Conservation (phyloP, 2,797 vertebrate species). For the Ptychadena robeensis region DNA sequence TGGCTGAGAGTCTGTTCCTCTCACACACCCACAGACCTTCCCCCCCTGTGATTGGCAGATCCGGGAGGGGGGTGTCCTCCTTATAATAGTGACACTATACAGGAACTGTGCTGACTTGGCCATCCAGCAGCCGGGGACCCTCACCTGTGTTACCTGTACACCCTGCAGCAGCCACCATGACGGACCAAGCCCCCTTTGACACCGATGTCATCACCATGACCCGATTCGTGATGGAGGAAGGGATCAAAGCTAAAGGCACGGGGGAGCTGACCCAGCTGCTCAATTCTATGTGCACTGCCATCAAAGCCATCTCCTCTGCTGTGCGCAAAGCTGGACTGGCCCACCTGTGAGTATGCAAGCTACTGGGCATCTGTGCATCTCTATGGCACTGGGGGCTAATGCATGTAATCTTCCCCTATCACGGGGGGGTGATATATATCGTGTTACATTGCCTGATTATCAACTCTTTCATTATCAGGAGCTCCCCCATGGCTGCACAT, state of each 20-base stretch:
- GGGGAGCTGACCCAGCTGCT: constrained; percentile 93
- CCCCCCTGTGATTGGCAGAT: constrained; percentile 5
- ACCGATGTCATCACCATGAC: constrained; percentile 92
- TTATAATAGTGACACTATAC: constrained; percentile 1
- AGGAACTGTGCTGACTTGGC: neutral
- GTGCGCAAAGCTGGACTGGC: constrained; percentile 82
- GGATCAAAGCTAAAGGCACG: constrained; percentile 83
- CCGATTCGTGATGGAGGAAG: constrained; percentile 90
- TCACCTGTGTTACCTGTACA: neutral
- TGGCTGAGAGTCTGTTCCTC: constrained; percentile 14
- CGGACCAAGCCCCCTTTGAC: constrained; percentile 85
- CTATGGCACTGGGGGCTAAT: no score
- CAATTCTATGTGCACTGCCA: constrained; percentile 87
- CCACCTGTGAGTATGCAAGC: constrained; percentile 75
- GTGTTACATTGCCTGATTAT: no score
- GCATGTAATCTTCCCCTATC: no score
- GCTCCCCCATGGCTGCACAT: no score
- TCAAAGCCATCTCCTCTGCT: constrained; percentile 82
- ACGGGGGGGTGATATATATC: no score
- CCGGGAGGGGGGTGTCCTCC: neutral
- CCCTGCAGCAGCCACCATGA: constrained; percentile 73
- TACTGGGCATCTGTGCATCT: no score
- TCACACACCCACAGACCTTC: fast-evolving
- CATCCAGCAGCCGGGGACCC: neutral
- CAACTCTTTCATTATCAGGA: no score